These are phyloP conservation scores for Anarrhichthys ocellatus DNA, from an alignment of 2,113 vertebrate species.

Conservation along the genomic window DNA sequence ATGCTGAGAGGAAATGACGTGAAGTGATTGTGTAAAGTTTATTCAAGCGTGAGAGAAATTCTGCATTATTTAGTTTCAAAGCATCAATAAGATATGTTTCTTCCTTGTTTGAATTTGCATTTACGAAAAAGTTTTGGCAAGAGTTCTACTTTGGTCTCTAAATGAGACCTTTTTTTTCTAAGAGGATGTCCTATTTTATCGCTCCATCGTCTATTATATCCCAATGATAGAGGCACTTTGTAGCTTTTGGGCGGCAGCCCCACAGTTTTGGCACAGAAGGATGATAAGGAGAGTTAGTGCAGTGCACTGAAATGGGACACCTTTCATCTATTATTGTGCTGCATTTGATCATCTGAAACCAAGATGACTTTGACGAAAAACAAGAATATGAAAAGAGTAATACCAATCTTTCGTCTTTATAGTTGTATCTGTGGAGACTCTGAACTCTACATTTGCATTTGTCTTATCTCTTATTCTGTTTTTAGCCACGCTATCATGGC, in stretches of 20 bases:
- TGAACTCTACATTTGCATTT: background rate
- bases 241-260: conserved; percentile 33
- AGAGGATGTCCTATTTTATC: background rate
- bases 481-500: background rate
- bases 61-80: conserved; percentile 73
- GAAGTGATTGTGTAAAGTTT: conserved; percentile 49
- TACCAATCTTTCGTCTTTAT: background rate
- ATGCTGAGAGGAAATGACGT: conserved; percentile 45
- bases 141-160: background rate
- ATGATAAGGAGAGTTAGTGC: conserved; percentile 18
- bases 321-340: conserved; percentile 8
- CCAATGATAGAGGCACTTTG: conserved; percentile 20
- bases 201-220: conserved; percentile 12
- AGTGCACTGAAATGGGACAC: background rate
- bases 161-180: background rate
- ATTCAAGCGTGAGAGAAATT: conserved; percentile 54
- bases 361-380: conserved; percentile 24
- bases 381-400: background rate
- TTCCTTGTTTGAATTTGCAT: conserved; percentile 25
- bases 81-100: conserved; percentile 65
- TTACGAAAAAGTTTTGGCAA: background rate
- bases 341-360: conserved; percentile 20
- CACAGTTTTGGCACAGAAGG: conserved; percentile 20
- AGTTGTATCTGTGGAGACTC: background rate
- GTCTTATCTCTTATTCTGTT: background rate